Base-by-base conservation (phyloP, 2,888 invertebrate genomes). In the Archips crataeganus region DNA sequence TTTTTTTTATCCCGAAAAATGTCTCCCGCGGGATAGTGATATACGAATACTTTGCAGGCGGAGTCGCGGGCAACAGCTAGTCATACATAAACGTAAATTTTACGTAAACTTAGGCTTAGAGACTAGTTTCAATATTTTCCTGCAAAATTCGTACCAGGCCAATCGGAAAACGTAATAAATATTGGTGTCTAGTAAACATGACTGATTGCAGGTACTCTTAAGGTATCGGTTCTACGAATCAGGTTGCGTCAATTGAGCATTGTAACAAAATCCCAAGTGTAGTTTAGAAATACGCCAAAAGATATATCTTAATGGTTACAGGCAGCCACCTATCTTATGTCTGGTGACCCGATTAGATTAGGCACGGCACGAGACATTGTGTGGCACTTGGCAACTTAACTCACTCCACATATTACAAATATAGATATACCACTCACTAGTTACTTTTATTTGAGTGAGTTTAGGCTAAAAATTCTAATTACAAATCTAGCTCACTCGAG, bases 271-370 rank as follows among this genome's bases (percentile, higher is more conserved):
- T 47, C 32, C 23, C 71, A 34, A 60, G 32, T 49, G 60, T 42
- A 57, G 64, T 59, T 67, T 45, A 62, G 66, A 71, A 51, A 66
- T 54, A 67, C 32, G 61, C 51, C 61, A 42, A 70, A 54, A 64
- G 15, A 60, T 34, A 51, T 60, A 51, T 61, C 51, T 60, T 65
- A 60, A 60, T 65, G 70, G 70, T 74, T 70, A 64, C 73, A 75
- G 75, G 71, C 71, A 76, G 60, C 79, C 78, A 77, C 66, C 74
- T 81, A 77, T 80, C 80, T 81, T 78, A 78, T 79, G 79, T 81
- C 80, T 82, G 82, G 79, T 88, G 89, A 87, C 90, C 89, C 84
- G 87, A 87, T 90, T 90, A 89, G 87, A 87, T 90, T 87, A 88
- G 57, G 57, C 57, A 62, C 81, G 57, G 57, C 57, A 62, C 81